These are phyloP conservation scores for Sepioteuthis lessoniana DNA, from an alignment of 2,888 invertebrate genomes.

Conservation along the genomic window DNA sequence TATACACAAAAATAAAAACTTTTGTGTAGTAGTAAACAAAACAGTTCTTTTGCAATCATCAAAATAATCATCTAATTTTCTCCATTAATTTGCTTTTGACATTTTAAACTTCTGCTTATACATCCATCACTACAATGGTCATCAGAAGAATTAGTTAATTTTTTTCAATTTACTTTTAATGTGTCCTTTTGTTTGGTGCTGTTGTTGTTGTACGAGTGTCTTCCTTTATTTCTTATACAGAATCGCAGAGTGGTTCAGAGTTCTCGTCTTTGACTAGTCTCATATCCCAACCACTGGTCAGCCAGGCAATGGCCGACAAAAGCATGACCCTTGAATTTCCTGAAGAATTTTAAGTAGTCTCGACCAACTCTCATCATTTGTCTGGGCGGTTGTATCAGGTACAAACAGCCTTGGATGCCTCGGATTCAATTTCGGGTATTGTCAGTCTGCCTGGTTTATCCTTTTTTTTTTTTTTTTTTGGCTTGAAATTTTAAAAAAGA, in stretches of 20 bases:
- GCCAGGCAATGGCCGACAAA: conserved; percentile 33
- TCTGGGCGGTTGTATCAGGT: background rate
- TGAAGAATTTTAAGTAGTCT: background rate
- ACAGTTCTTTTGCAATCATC: background rate
- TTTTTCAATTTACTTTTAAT: background rate
- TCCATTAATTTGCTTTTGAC: background rate
- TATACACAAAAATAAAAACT: no score
- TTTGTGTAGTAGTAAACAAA: no score
- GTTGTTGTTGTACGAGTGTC: background rate
- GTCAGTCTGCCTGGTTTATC: background rate
- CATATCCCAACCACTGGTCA: background rate
- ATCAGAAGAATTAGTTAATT: background rate
- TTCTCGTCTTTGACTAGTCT: conserved; percentile 14
- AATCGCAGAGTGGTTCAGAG: background rate
- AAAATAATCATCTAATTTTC: background rate
- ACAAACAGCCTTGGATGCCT: background rate
- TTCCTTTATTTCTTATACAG: background rate
- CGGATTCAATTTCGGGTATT: background rate
- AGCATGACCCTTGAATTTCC: background rate
- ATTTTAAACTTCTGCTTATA: background rate
- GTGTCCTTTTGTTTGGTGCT: background rate
- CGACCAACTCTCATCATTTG: background rate
- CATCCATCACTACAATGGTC: background rate
- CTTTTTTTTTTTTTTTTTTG: background rate
- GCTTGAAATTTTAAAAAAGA: background rate